These are phyloP conservation scores for Herpailurus yagouaroundi DNA, from an alignment of 2,113 vertebrate species.

Conservation along the genomic window DNA sequence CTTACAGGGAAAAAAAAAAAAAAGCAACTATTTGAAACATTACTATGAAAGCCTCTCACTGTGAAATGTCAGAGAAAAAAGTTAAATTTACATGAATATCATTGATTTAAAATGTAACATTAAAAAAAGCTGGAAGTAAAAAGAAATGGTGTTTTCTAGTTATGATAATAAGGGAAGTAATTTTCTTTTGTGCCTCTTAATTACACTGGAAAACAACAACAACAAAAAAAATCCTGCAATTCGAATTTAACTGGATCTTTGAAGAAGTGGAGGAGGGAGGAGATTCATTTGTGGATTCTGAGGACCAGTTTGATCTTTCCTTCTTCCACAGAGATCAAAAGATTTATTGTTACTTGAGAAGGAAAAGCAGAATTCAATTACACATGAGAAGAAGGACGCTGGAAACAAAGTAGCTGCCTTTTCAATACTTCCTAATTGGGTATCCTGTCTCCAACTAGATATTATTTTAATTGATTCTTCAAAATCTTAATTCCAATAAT, in stretches of 20 bases:
- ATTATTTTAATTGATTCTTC: slow-evolving; percentile 70
- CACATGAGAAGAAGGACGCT: slow-evolving; percentile 58
- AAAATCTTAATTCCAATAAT: slow-evolving; percentile 70
- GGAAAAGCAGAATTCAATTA: neutral
- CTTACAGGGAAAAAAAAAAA: neutral
- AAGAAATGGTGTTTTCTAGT: slow-evolving; percentile 58
- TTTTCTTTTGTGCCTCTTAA: slow-evolving; percentile 46
- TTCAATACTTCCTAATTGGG: slow-evolving; percentile 58
- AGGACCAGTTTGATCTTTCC: slow-evolving; percentile 53
- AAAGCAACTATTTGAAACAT: neutral
- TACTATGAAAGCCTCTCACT: slow-evolving; percentile 20
- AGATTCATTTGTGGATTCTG: slow-evolving; percentile 49
- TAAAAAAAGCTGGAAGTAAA: slow-evolving; percentile 39
- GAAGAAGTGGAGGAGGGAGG: slow-evolving; percentile 28
- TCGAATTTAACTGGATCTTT: slow-evolving; percentile 54
- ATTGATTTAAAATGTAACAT: slow-evolving; percentile 45
- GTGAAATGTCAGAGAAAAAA: slow-evolving; percentile 42
- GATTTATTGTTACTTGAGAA: slow-evolving; percentile 50
- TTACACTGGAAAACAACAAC: neutral
- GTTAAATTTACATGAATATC: slow-evolving; percentile 45
- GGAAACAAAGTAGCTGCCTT: slow-evolving; percentile 38
- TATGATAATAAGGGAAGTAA: slow-evolving; percentile 29
- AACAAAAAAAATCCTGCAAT: neutral
- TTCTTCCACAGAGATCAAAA: slow-evolving; percentile 69
- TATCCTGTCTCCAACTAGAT: slow-evolving; percentile 46